phyloP scores from a whole-genome alignment of 2,113 vertebrate species.

The Macrotus californicus region DNA sequence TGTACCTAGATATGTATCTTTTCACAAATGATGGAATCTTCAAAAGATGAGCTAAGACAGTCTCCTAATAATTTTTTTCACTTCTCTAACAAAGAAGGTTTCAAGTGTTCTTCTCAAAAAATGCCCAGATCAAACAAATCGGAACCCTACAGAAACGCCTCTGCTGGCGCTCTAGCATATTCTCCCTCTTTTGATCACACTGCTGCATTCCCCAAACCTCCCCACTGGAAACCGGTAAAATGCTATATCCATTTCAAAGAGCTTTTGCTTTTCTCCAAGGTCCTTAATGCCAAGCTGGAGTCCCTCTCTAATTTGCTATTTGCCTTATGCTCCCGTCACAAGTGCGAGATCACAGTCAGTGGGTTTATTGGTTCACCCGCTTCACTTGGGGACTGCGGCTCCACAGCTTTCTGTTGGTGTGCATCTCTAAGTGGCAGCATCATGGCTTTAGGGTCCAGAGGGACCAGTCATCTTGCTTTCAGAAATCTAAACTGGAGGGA shows the following conservation, averaged over 20 bases:
- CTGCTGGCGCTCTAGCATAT: neutral
- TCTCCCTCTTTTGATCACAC: slow-evolving; percentile 60
- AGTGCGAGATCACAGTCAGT: slow-evolving; percentile 5
- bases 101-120: slow-evolving; percentile 51
- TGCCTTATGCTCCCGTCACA: slow-evolving; percentile 58
- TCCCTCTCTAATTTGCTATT: slow-evolving; percentile 59
- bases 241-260: slow-evolving; percentile 68
- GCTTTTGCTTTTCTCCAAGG: slow-evolving; percentile 62
- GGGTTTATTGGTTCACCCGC: slow-evolving; percentile 46
- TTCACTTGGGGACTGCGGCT: neutral
- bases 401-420: neutral
- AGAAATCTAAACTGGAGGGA: slow-evolving; percentile 47
- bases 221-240: slow-evolving; percentile 48
- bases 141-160: slow-evolving; percentile 51
- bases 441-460: neutral
- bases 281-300: slow-evolving; percentile 53
- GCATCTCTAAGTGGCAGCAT: neutral
- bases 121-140: slow-evolving; percentile 57
- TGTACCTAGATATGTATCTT: neutral
- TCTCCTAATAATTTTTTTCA: slow-evolving; percentile 42
- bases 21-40: slow-evolving; percentile 34
- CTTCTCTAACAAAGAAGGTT: slow-evolving; percentile 47
- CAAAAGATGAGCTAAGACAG: slow-evolving; percentile 17
- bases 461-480: slow-evolving; percentile 38
- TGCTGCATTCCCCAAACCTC: slow-evolving; percentile 47